Evolutionary conservation across 2,113 vertebrate species (phyloP), one percentile per base, ranked within the genome.

Genomic region (Burhinus oedicnemus): DNA sequence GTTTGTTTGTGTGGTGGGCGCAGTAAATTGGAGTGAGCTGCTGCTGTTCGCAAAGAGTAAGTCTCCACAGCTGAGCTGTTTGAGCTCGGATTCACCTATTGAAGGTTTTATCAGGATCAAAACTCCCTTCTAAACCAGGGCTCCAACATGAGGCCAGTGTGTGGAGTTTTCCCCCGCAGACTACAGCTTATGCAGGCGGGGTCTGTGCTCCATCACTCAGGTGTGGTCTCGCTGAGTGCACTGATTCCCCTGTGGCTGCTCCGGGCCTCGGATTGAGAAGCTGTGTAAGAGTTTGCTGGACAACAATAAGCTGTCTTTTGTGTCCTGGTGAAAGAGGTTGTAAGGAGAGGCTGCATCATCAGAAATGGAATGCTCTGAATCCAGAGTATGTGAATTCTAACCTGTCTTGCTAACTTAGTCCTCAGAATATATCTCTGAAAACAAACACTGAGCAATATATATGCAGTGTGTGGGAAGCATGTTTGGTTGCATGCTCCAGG

Each of bases 381-480:
- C 51, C 38, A 36, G 23, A 72, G 30, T 18, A 7, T 65, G 29
- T 66, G 84, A 45, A 70, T 89, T 91, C 83, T 88, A 83, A 86
- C 79, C 26, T 70, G 7, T 26, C 64, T 81, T 74, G 64, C 36
- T 74, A 47, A n/a, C 58, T 81, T 34, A 70, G 55, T 29, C 25
- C 45, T 81, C 68, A 26, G 70, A 17, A 93, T 94, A 81, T 65
- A 47, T 11, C 64, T 69, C 64, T 36, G 66, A 14, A 65, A 45
- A 42, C 44, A 19, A 69, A 8, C 7, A 6, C 20, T n/a, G 34
- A 79, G 76, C 52, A 14, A 64, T 20, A 7, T 2, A 1, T 9
- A 4, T 0, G 0, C 51, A 34, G 61, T 84, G 4, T 3, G 23
- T 62, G 76, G 72, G 64, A 62, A 42, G 72, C 13, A 2, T n/a